Base-by-base conservation (phyloP, 37 sponge, comb jelly and placozoan species). In the Theonella swinhoei region DNA sequence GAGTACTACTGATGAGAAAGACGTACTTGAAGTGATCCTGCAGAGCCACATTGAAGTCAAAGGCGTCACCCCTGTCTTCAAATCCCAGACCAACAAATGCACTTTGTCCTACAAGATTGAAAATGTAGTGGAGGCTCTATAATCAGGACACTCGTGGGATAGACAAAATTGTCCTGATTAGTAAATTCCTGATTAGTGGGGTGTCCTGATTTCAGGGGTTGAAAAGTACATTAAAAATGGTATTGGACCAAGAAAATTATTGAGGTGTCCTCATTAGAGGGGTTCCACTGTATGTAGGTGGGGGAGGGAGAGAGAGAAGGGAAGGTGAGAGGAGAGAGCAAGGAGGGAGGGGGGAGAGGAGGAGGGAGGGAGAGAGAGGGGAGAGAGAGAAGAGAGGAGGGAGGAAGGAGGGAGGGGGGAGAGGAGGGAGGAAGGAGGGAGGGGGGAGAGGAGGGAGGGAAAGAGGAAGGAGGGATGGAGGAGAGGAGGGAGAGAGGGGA, bases 11-110 rank as follows among this genome's bases (percentile, higher is more conserved):
- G n/a, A n/a, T n/a, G n/a, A n/a, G n/a, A n/a, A n/a, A n/a, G n/a
- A n/a, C n/a, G n/a, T n/a, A 98, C 99, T 94, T 98, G 90, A 98
- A 98, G 60, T 96, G 96, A 39, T 98, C 99, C 78, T 94, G 94
- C 23, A 98, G 76, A 39, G 99, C 67, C 0, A 98, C 99, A 75
- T 96, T 95, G 80, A 98, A 91, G 80, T 98, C 99, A 79, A 98
- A 98, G 7, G 99, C 89, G 76, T 98, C 99, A 26, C 88, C 92
- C 62, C 99, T 36, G 58, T 98, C 99, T 61, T 91, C 84, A 84
- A 98, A 98, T 2, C 99, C 99, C 31, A 98, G 37, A 19, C 99
- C 99, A 9, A 98, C 89, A 80, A 96, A 98, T 0, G 99, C 99
- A 86, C 95, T 92, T 25, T 67, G 85, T 34, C 85, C 89, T 91